Evolutionary conservation across 2,113 vertebrate genomes (phyloP).

Genomic region (Myrmecophaga tridactyla): DNA sequence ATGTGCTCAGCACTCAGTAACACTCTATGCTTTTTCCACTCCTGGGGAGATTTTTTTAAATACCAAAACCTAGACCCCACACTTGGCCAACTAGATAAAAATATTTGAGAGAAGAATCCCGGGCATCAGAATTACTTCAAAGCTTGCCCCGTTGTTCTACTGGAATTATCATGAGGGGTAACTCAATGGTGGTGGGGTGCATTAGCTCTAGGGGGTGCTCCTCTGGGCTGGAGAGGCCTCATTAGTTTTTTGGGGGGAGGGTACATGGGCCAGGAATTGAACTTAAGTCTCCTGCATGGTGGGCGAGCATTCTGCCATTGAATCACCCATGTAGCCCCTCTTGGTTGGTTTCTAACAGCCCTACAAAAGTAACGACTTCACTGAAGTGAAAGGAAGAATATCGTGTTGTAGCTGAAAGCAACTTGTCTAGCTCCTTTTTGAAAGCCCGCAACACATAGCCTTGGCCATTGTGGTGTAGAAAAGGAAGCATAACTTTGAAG

Average conservation of each 20-base stretch:
- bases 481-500: background rate
- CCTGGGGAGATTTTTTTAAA: background rate
- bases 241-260: too few species aligned
- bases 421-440: background rate
- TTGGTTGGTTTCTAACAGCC: background rate
- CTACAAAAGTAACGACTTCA: background rate
- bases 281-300: too few species aligned
- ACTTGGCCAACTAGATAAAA: background rate
- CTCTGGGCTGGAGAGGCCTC: background rate
- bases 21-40: background rate
- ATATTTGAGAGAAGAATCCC: background rate
- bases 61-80: background rate
- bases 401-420: background rate
- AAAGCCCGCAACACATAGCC: background rate
- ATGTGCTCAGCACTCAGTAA: background rate
- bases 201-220: too few species aligned
- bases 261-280: too few species aligned
- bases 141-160: background rate
- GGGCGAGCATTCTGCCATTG: too few species aligned
- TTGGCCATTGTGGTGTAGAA: rapidly evolving
- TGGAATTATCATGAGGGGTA: background rate
- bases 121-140: background rate
- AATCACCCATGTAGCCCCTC: too few species aligned
- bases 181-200: background rate
- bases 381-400: background rate